A percentile compares a stretch with the other conserved stretches of the same genome.
phyloP scores from a whole-genome alignment of 2,797 vertebrate genomes.

The Notolepis coatsorum region DNA sequence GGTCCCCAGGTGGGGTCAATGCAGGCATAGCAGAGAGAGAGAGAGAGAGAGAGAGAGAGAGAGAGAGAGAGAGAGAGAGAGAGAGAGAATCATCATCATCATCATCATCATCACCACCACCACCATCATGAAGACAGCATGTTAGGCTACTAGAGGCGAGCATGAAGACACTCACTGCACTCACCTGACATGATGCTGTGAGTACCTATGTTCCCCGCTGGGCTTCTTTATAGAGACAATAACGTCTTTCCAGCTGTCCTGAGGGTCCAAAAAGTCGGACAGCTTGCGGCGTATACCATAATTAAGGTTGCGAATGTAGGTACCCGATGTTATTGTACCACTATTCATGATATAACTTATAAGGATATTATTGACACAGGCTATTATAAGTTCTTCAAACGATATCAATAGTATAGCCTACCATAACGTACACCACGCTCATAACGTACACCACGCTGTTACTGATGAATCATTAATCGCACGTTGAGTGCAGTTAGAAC shows the following conservation, averaged over 20 bases:
- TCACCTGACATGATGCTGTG: slow-evolving; percentile 90
- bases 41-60: neutral
- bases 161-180: no score
- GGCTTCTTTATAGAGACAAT: slow-evolving; percentile 82
- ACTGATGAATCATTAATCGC: no score
- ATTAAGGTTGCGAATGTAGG: slow-evolving; percentile 84
- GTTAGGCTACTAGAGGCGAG: no score
- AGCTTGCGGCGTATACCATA: slow-evolving; percentile 78
- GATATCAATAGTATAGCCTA: neutral
- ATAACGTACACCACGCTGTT: fast-evolving
- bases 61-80: neutral
- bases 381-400: no score
- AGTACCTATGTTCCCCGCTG: slow-evolving; percentile 87
- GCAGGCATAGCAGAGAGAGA: neutral
- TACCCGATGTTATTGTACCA: slow-evolving; percentile 78
- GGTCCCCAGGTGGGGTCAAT: no score
- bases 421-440: no score
- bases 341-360: slow-evolving; percentile 74
- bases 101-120: no score
- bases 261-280: slow-evolving; percentile 90
- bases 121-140: no score
- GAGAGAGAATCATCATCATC: no score
- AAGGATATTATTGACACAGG: neutral
- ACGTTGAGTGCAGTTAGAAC: neutral
- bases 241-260: slow-evolving; percentile 90